A percentile compares a stretch with the other conserved stretches of the same genome.
These are phyloP conservation scores for Callorhinus ursinus DNA, from an alignment of 2,113 vertebrate species.

Conservation along the genomic window DNA sequence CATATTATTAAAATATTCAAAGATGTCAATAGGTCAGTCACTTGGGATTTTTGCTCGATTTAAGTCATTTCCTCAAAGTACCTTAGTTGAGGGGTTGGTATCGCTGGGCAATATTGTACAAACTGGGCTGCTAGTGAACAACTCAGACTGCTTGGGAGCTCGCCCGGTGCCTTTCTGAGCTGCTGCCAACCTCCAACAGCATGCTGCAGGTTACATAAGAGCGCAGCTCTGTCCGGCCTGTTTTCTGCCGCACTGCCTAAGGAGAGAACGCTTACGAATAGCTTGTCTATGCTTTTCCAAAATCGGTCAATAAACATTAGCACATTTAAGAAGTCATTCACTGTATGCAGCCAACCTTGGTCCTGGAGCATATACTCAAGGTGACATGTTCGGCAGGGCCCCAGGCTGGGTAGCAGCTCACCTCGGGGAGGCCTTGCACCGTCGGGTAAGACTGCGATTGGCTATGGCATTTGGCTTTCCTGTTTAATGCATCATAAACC, in stretches of 20 bases:
- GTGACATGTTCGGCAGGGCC: background rate
- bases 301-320: background rate
- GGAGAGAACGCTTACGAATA: background rate
- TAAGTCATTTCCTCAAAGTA: background rate
- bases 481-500: background rate
- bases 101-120: background rate
- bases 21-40: background rate
- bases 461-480: background rate
- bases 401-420: background rate
- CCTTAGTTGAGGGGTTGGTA: background rate
- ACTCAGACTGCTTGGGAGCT: background rate
- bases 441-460: background rate
- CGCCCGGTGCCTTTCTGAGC: background rate
- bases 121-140: background rate
- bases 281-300: background rate
- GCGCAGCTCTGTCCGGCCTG: background rate
- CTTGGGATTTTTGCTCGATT: background rate
- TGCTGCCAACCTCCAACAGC: background rate
- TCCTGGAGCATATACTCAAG: background rate
- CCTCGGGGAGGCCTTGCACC: background rate
- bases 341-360: background rate
- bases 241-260: background rate
- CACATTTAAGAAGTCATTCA: background rate
- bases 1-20: background rate
- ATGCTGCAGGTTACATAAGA: background rate